Evolutionary conservation across 2,113 vertebrate genomes (phyloP), one percentile per base, ranked within the genome.

Genomic region (Elgaria multicarinata): DNA sequence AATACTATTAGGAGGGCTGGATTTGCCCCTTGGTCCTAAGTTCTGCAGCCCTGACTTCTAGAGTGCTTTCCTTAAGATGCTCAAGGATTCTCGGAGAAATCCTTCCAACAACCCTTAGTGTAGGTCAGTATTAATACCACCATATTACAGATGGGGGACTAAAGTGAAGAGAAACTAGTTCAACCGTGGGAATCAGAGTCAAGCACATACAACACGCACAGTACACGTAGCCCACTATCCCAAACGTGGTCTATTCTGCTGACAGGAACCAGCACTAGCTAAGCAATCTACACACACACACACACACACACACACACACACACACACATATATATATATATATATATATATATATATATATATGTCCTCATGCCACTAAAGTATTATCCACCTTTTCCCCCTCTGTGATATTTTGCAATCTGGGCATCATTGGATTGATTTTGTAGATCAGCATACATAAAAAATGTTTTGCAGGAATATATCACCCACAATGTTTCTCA

Each of bases 21-120:
- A 53, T 53, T 53, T 53, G 50, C 7, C 50, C 6, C 50, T 10
- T 10, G 12, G 50, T 1, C 50, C 50, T 53, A 10, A 10, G 50
- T 53, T 53, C 50, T 53, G 1, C 50, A 53, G 50, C 50, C 50
- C 50, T 53, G 50, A 53, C 50, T 77, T 58, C 36, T 53, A 39
- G 5, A 87, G 14, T 69, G 84, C 74, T 85, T 86, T 92, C 1
- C 55, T 75, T 10, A 77, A 90, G 78, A 53, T 42, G 10, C 44
- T 85, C 83, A 50, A 24, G n/a, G 36, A 53, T 36, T 26, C n/a
- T 46, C 20, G 4, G 16, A 84, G 55, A 2, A 64, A 62, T 39
- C 79, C 36, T 46, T 46, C 33, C 83, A 50, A 53, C 26, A 62
- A 42, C 22, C 6, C 62, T 24, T 3, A 20, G 0, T 22, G 5